Conservation (phyloP, 1,140 invertebrate genomes). For the Drosophila sulfurigaster region DNA sequence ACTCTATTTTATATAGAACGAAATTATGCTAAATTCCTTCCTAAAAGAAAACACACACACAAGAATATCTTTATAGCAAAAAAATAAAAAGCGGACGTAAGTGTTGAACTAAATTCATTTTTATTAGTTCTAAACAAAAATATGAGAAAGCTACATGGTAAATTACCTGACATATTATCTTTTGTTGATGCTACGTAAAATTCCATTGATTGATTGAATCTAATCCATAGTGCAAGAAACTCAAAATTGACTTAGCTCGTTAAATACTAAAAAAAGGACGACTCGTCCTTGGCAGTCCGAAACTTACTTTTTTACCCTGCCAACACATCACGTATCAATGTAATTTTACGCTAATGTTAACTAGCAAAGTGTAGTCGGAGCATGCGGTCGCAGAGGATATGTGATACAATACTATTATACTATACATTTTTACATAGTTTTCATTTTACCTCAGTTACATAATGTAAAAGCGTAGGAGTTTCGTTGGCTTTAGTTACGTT, state of each 20-base stretch:
- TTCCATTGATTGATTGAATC: constrained; percentile 62
- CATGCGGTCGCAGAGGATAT: constrained; percentile 75
- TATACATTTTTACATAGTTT: constrained; percentile 28
- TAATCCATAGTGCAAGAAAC: constrained; percentile 5
- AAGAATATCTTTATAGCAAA: constrained; percentile 52
- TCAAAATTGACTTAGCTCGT: constrained; percentile 12
- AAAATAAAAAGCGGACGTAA: constrained; percentile 71
- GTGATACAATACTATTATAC: constrained; percentile 27
- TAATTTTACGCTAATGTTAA: constrained; percentile 63
- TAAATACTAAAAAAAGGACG: constrained; percentile 8
- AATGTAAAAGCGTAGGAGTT: constrained; percentile 45
- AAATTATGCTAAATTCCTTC: constrained; percentile 81
- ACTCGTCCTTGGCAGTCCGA: constrained; percentile 11
- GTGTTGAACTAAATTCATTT: constrained; percentile 81
- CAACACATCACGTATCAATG: constrained; percentile 53
- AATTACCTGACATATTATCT: constrained; percentile 49
- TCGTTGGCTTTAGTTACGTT: constrained; percentile 49
- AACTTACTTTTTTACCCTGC: neutral
- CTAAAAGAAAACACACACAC: constrained; percentile 48
- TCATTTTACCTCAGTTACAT: constrained; percentile 11
- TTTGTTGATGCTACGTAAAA: constrained; percentile 69
- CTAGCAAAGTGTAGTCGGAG: constrained; percentile 75
- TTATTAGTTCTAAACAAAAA: constrained; percentile 68
- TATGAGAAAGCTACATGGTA: constrained; percentile 50
- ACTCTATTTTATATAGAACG: constrained; percentile 81